These are phyloP conservation scores for Aotus griseimembra DNA, from an alignment of 2,797 vertebrate genomes.

Conservation along the genomic window DNA sequence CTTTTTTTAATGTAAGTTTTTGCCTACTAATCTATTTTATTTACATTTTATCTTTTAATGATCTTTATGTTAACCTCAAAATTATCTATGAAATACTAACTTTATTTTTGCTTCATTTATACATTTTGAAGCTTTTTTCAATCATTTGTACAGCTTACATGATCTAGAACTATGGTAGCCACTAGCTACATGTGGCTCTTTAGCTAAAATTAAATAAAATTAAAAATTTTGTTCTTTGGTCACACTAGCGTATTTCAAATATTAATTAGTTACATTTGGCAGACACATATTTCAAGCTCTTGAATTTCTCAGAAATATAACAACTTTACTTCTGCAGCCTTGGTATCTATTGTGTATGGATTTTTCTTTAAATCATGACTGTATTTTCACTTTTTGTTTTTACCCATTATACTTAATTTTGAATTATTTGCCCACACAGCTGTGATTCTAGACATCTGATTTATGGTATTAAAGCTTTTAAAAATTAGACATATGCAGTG, in stretches of 20 bases:
- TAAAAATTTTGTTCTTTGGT: neutral
- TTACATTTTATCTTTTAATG: neutral
- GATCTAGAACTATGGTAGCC: neutral
- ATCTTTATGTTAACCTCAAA: neutral
- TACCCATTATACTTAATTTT: neutral
- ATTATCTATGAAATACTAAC: neutral
- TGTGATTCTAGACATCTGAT: neutral
- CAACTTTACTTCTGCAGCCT: neutral
- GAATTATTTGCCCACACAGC: neutral
- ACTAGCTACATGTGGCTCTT: neutral
- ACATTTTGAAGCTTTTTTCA: neutral
- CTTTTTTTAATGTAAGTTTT: neutral
- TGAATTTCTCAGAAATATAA: neutral
- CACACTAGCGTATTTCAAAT: neutral
- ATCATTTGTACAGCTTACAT: neutral
- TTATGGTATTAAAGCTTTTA: neutral
- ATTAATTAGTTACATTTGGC: neutral
- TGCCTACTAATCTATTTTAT: neutral
- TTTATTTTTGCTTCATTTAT: neutral
- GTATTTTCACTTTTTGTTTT: neutral
- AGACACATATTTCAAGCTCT: neutral
- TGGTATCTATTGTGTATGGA: neutral
- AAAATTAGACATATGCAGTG: neutral
- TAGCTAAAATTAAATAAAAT: constrained; percentile 12
- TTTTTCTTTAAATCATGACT: neutral